These are phyloP conservation scores for Lordiphosa fenestrarum DNA, from an alignment of 2,888 invertebrate species.

Conservation along the genomic window DNA sequence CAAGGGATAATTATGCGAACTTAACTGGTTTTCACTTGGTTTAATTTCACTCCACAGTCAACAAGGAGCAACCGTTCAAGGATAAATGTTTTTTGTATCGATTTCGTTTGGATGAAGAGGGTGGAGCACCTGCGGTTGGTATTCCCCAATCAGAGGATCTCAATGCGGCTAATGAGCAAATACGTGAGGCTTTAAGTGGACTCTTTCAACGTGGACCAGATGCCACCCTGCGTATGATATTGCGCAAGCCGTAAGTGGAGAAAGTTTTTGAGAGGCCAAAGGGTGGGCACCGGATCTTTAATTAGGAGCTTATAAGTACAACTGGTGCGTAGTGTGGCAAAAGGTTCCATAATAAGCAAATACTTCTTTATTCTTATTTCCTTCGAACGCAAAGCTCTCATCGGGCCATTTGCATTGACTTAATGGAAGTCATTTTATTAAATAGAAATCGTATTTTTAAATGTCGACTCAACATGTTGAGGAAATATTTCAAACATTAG, in stretches of 20 bases:
- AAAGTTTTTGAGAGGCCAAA: constrained; percentile 9
- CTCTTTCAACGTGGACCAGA: constrained; percentile 89
- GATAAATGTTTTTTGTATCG: constrained; percentile 92
- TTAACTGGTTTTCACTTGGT: constrained; percentile 22
- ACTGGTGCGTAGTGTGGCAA: background rate
- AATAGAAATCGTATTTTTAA: no score
- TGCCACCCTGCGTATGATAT: constrained; percentile 89
- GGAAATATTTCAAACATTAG: no score
- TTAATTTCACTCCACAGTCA: constrained; percentile 81
- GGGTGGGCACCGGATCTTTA: constrained; percentile 13
- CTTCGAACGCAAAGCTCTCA: no score
- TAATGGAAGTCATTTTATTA: no score
- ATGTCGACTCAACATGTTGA: no score
- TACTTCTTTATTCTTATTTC: no score
- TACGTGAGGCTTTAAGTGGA: constrained; percentile 84
- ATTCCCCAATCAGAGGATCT: constrained; percentile 83
- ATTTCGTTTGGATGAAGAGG: constrained; percentile 88
- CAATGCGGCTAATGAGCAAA: constrained; percentile 85
- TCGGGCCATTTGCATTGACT: no score
- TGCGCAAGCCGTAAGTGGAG: constrained; percentile 87
- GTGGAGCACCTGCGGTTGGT: constrained; percentile 81
- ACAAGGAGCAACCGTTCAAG: constrained; percentile 89
- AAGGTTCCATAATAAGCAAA: no score
- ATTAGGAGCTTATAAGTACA: no score
- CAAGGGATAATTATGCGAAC: constrained; percentile 22